These are phyloP conservation scores for Fistularia commersonii DNA, from an alignment of 2,797 vertebrate genomes.

Conservation along the genomic window DNA sequence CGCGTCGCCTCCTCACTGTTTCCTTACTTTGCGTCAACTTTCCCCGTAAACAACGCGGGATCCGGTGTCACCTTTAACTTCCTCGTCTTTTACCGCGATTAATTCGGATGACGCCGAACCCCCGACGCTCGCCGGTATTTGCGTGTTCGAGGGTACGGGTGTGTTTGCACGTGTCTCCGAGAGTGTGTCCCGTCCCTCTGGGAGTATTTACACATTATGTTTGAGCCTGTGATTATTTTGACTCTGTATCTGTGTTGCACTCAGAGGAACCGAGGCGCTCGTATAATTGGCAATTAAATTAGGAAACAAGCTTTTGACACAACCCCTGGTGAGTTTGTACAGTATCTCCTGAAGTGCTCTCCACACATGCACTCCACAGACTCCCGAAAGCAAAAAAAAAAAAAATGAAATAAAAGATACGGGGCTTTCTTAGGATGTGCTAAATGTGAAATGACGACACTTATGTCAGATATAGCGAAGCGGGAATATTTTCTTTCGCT, in stretches of 20 bases:
- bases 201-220: slow-evolving; percentile 67
- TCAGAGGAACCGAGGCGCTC: slow-evolving; percentile 54
- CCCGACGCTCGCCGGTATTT: slow-evolving; percentile 8
- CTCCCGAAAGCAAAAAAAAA: slow-evolving; percentile 23
- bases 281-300: slow-evolving; percentile 77
- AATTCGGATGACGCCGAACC: slow-evolving; percentile 7
- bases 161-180: slow-evolving; percentile 32
- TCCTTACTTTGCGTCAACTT: too few species aligned
- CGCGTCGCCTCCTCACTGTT: too few species aligned
- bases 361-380: slow-evolving; percentile 29
- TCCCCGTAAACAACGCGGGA: slow-evolving; percentile 18
- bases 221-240: slow-evolving; percentile 70
- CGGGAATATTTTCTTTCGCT: too few species aligned
- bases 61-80: background rate
- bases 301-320: slow-evolving; percentile 54
- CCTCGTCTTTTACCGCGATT: slow-evolving; percentile 7
- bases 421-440: slow-evolving; percentile 16
- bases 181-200: slow-evolving; percentile 43
- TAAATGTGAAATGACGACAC: slow-evolving; percentile 28
- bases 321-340: slow-evolving; percentile 53
- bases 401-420: too few species aligned
- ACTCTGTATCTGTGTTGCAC: slow-evolving; percentile 58
- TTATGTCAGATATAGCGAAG: too few species aligned
- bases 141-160: slow-evolving; percentile 4
- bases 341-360: slow-evolving; percentile 54